Percentiles rank a stretch among this genome's conserved stretches.
These are phyloP conservation scores for Philotrypesis tridentata DNA, from an alignment of 1,140 invertebrate genomes.

Conservation along the genomic window DNA sequence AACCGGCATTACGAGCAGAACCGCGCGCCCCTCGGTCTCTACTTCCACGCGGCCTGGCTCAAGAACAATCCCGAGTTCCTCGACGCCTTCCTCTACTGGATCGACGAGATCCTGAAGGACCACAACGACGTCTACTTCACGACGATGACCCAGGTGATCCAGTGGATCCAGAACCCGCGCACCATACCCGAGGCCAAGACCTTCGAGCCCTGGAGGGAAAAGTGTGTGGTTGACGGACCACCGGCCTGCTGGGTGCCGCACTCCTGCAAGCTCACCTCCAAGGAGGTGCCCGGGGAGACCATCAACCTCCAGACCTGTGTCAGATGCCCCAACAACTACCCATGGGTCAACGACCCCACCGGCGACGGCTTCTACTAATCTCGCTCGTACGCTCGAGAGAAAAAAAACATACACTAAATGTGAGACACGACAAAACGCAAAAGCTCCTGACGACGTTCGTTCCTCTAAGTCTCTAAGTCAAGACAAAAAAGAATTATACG, in stretches of 20 bases:
- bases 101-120: slow-evolving; percentile 90
- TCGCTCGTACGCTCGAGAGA: neutral
- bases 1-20: slow-evolving; percentile 96
- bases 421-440: neutral
- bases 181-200: slow-evolving; percentile 89
- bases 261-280: slow-evolving; percentile 91
- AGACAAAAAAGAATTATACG: neutral
- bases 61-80: slow-evolving; percentile 95
- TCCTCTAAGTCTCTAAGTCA: slow-evolving; percentile 63
- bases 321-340: slow-evolving; percentile 94
- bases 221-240: slow-evolving; percentile 86
- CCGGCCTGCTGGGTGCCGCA: slow-evolving; percentile 91
- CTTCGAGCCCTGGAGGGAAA: slow-evolving; percentile 96
- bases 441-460: slow-evolving; percentile 47
- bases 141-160: slow-evolving; percentile 97
- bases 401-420: no score
- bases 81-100: slow-evolving; percentile 95
- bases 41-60: slow-evolving; percentile 97
- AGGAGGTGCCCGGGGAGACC: slow-evolving; percentile 94
- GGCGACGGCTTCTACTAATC: slow-evolving; percentile 91
- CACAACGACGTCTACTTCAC: slow-evolving; percentile 97
- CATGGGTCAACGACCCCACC: slow-evolving; percentile 94
- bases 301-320: slow-evolving; percentile 94
- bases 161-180: slow-evolving; percentile 96
- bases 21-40: slow-evolving; percentile 92